A percentile compares a stretch with the other conserved stretches of the same genome.
phyloP scores from a whole-genome alignment of 1,140 invertebrate species.

The Mycetomoellerius zeteki region DNA sequence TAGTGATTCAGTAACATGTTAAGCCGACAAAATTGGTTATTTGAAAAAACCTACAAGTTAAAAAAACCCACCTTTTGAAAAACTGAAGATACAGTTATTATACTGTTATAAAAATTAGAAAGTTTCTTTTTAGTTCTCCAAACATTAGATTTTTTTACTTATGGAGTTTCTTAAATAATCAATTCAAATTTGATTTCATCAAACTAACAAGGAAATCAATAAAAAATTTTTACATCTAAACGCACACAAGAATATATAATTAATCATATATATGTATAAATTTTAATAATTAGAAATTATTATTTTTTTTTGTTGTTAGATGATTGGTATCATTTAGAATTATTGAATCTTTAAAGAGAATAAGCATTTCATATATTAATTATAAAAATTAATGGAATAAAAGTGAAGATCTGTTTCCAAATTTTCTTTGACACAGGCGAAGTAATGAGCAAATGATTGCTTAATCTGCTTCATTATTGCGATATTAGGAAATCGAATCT shows the following conservation, averaged over 20 bases:
- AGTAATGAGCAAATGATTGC: too few relatives aligned
- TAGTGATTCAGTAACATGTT: conserved; percentile 3
- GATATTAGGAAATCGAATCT: neutral
- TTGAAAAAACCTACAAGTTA: too few relatives aligned
- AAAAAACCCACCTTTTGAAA: too few relatives aligned
- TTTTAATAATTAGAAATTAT: neutral
- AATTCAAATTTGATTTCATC: neutral
- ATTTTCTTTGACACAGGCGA: neutral
- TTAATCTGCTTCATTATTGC: neutral
- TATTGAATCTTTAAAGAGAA: neutral
- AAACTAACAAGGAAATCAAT: neutral
- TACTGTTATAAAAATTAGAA: too few relatives aligned
- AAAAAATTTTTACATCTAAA: neutral
- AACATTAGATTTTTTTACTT: too few relatives aligned
- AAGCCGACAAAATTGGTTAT: neutral
- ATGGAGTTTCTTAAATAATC: too few relatives aligned
- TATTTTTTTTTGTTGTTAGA: neutral
- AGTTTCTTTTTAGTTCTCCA: too few relatives aligned
- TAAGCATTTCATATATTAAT: neutral
- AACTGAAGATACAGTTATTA: too few relatives aligned
- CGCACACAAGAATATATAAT: neutral
- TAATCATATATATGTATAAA: neutral
- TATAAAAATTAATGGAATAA: conserved; percentile 1
- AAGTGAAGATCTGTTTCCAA: neutral
- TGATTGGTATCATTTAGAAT: neutral